Evolutionary conservation across 2,888 invertebrate species (phyloP), one percentile per base, ranked within the genome.

Genomic region (Leucophenga maculata): DNA sequence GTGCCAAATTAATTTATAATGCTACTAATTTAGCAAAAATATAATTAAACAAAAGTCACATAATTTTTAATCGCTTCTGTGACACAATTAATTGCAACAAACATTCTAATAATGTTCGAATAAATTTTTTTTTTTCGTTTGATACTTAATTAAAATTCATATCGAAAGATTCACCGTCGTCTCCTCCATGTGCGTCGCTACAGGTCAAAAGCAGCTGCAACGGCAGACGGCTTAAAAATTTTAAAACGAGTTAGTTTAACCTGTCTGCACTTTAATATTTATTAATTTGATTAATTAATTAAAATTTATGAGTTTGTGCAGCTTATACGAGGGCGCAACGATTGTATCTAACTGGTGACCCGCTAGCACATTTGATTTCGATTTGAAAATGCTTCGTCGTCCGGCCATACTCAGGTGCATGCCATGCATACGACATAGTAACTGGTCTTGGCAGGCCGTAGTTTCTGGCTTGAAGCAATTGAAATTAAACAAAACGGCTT

Each of bases 251-350:
- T 55, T 55, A 13, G 26, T 22, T 55, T 55, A 20, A 55, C 14
- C 18, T 55, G 55, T 55, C 55, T 22, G 18, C 55, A 55, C 22
- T 55, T 55, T 55, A 55, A 50, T 65, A 65, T 65, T 65, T 65
- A 65, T 65, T 31, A 65, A 31, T 65, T 65, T 65, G 14, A 65
- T 52, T 52, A 65, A 65, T 65, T 65, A 65, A 65, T 65, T 65
- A 65, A 50, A 65, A 65, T 65, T 65, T 65, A 65, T 50, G 65
- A 52, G 50, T 20, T 26, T 52, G 52, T 31, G 22, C 50, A 50
- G 14, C 14, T 52, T 50, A 50, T 50, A 11, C 50, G 26, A 26
- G 26, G 26, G 26, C 26, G 26, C 26, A 26, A 26, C 26, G 26
- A 26, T 26, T 26, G 26, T 26, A 26, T 26, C 26, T 26, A 26